phyloP scores from a whole-genome alignment of 2,797 vertebrate genomes.

The Otolemur crassicaudatus region DNA sequence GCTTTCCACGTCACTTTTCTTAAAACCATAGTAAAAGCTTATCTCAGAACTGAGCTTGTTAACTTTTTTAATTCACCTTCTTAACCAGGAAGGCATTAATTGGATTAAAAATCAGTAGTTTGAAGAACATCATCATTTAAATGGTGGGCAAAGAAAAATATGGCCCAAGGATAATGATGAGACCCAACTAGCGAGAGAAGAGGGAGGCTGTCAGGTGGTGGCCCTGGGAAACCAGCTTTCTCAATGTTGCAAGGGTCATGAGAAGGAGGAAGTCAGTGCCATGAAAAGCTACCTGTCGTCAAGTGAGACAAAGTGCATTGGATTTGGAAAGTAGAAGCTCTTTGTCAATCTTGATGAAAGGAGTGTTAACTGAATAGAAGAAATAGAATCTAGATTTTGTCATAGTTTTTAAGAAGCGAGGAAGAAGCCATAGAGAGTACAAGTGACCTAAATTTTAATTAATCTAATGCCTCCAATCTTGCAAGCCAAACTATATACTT shows the following conservation, averaged over 20 bases:
- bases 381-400: background rate
- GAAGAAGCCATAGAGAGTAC: background rate
- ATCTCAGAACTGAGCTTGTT: background rate
- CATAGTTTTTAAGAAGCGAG: background rate
- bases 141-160: background rate
- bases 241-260: background rate
- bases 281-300: background rate
- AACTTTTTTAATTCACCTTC: slow-evolving; percentile 20
- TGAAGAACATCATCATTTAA: background rate
- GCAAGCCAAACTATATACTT: background rate
- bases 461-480: background rate
- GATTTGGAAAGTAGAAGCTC: background rate
- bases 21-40: background rate
- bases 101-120: background rate
- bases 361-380: background rate
- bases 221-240: background rate
- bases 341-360: background rate
- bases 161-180: background rate
- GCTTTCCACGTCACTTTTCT: background rate
- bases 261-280: background rate
- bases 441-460: background rate
- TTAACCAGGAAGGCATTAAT: background rate
- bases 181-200: background rate
- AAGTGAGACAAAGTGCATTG: background rate
- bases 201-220: background rate